These are phyloP conservation scores for Dasyurus viverrinus DNA, from an alignment of 2,113 vertebrate genomes.

Conservation along the genomic window DNA sequence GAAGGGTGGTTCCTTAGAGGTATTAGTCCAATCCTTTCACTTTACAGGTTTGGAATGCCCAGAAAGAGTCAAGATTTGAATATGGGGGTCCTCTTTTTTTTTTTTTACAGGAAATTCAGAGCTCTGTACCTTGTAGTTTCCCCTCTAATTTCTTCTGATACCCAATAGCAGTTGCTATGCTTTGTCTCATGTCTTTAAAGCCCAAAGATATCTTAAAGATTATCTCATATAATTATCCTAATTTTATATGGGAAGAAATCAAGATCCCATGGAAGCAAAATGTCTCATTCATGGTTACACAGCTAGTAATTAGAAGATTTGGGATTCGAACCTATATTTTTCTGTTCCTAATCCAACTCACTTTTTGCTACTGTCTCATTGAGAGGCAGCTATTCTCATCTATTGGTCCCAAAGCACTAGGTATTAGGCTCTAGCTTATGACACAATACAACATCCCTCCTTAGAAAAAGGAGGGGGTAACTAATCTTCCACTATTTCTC, in stretches of 20 bases:
- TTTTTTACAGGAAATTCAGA: background rate
- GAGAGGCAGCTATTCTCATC: background rate
- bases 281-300: background rate
- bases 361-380: background rate
- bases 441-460: slow-evolving; percentile 19
- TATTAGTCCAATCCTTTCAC: background rate
- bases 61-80: background rate
- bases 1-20: background rate
- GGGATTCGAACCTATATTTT: background rate
- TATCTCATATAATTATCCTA: background rate
- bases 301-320: background rate
- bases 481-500: slow-evolving; percentile 50
- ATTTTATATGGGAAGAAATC: background rate
- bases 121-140: background rate
- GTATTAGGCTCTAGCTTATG: slow-evolving; percentile 1
- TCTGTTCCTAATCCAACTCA: background rate
- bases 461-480: slow-evolving; percentile 1
- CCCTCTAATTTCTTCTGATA: background rate
- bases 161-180: background rate
- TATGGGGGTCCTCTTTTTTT: background rate
- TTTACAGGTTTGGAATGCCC: background rate
- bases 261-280: background rate
- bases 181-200: background rate
- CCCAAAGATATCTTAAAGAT: background rate
- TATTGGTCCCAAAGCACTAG: background rate